phyloP scores from a whole-genome alignment of 2,888 invertebrate species.

The Cactoblastis cactorum region DNA sequence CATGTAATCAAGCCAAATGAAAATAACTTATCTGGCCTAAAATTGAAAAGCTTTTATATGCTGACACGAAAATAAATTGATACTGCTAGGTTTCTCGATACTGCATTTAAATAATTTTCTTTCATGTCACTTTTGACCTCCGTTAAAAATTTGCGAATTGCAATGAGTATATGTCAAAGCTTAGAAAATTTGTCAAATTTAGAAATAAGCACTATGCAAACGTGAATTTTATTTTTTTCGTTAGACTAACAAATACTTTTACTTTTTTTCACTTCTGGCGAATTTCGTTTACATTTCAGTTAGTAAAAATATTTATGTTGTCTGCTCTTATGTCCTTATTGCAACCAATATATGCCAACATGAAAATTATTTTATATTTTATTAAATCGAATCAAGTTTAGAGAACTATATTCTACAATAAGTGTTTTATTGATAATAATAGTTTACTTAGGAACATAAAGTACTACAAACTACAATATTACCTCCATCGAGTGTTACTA shows the following conservation, averaged over 20 bases:
- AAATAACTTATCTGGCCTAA: too few species aligned
- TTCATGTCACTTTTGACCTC: background rate
- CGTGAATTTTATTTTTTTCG: background rate
- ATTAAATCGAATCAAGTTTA: too few species aligned
- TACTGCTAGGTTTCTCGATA: background rate
- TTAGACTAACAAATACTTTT: background rate
- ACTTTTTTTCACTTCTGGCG: background rate
- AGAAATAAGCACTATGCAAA: background rate
- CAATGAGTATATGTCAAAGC: background rate
- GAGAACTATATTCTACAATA: too few species aligned
- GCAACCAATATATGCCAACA: too few species aligned
- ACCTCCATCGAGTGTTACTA: conserved; percentile 48
- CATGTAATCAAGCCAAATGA: background rate
- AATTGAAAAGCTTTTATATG: background rate
- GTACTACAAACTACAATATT: conserved; percentile 14
- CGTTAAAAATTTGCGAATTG: background rate
- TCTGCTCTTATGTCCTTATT: too few species aligned
- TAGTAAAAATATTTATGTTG: too few species aligned
- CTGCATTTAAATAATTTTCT: background rate
- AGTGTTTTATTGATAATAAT: background rate
- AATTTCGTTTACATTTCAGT: too few species aligned
- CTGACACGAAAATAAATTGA: background rate
- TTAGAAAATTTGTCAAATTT: background rate
- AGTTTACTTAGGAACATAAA: too few species aligned
- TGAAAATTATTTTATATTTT: too few species aligned